Evolutionary conservation across 2,113 vertebrate genomes (phyloP), one percentile per base, ranked within the genome.

Genomic region (Sorex araneus): DNA sequence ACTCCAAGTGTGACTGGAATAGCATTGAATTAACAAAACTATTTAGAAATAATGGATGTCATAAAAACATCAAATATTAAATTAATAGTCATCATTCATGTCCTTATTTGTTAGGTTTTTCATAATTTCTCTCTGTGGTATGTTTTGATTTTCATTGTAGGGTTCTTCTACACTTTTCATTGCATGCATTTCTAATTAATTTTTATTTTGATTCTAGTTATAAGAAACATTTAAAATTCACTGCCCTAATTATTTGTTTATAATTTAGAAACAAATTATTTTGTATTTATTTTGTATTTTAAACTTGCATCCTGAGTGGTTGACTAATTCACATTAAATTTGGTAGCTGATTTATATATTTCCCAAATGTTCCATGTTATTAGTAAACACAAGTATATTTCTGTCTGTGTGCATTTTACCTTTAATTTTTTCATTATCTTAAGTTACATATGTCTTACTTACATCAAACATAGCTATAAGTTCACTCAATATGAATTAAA

Each of bases 161-260:
- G 47, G 1, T 12, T 34, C 45, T 79, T 69, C 50, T 3, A 73
- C 0, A 70, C 16, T 81, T 92, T 78, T 77, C 3, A 74, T 84
- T 87, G 30, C 1, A 43, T 84, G 83, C 66, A 78, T 66, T 45
- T 4, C 30, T 64, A 83, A 76, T 71, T 80, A 84, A 70, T 73
- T 87, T 50, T 76, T 69, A 84, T 54, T 92, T 69, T 79, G 15
- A 54, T 84, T 0, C 1, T 70, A 94, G 66, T 47, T 50, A 63
- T 76, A 75, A 85, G 36, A 74, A 40, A n/a, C 63, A 34, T 89
- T 86, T 50, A 71, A 95, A 90, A 50, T 83, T 28, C 10, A 78
- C 21, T 60, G 85, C 15, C n/a, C 32, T 30, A 60, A 19, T 71
- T 57, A 54, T 54, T 54, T 54, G 25, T 70, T 85, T 11, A 7